Evolutionary conservation across 2,797 vertebrate species (phyloP).

Genomic region (Hoplostethus mediterraneus): DNA sequence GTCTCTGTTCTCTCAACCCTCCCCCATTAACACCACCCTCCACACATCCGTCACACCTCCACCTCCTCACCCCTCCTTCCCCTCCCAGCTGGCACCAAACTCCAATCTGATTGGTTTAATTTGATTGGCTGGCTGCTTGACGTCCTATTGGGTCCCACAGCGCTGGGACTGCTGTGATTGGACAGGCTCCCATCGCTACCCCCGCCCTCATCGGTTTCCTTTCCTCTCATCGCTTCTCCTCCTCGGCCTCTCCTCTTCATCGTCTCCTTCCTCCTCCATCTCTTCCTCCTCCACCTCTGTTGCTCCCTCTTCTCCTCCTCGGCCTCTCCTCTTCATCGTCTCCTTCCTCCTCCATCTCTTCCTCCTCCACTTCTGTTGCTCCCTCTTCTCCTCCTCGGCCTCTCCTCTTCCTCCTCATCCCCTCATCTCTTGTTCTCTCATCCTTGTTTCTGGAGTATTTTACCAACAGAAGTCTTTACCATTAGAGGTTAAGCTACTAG

Average conservation of each 20-base stretch:
- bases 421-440: conserved; percentile 25
- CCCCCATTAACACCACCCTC: too few species aligned
- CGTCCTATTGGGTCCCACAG: background rate
- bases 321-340: background rate
- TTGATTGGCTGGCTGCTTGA: background rate
- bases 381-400: conserved; percentile 12
- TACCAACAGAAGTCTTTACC: conserved; percentile 2
- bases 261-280: too few species aligned
- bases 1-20: too few species aligned
- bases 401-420: conserved; percentile 2
- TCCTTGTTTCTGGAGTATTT: background rate
- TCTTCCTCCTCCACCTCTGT: too few species aligned
- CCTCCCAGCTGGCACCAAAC: too few species aligned
- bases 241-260: background rate
- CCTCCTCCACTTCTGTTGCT: conserved; percentile 2
- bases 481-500: conserved; percentile 38
- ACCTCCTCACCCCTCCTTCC: too few species aligned
- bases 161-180: background rate
- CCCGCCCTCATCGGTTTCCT: background rate
- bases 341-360: conserved; percentile 19
- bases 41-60: too few species aligned
- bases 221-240: background rate
- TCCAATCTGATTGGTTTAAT: too few species aligned
- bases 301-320: background rate
- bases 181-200: background rate